Conservation (phyloP, 2,113 vertebrate species). For the Ptyas mucosa region DNA sequence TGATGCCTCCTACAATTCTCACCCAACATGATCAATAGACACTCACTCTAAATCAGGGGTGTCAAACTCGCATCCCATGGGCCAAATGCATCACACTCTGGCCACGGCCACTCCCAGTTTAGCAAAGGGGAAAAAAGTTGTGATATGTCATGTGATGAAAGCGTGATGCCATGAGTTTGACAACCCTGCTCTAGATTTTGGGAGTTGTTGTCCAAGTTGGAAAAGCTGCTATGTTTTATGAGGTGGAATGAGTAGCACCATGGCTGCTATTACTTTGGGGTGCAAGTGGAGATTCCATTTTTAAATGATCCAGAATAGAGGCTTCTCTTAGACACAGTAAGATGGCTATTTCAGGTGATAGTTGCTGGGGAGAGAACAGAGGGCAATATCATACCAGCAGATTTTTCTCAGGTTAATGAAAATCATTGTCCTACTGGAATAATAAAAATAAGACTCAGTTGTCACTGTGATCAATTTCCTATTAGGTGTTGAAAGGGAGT, state of each 20-base stretch:
- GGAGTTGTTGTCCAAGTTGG: not conserved
- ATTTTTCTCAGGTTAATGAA: not conserved
- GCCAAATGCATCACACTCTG: no score
- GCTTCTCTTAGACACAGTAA: not conserved
- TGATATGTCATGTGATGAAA: no score
- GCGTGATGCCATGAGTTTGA: no score
- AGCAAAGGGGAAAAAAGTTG: no score
- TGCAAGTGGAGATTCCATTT: not conserved
- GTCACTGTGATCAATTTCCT: not conserved
- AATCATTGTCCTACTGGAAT: not conserved
- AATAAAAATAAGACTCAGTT: not conserved
- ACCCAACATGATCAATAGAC: not conserved
- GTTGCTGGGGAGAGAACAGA: not conserved
- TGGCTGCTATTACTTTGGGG: not conserved
- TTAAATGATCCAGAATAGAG: not conserved
- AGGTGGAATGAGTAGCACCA: not conserved
- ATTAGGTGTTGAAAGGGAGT: not conserved
- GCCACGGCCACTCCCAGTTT: no score
- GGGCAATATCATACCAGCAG: not conserved
- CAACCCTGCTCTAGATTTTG: not conserved
- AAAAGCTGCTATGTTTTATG: not conserved
- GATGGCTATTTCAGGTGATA: not conserved
- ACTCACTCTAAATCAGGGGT: not conserved
- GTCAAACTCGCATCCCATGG: no score
- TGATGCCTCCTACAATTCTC: not conserved